Conservation (phyloP, 92 coral and sea anemone species). For the Pocillopora grandis region DNA sequence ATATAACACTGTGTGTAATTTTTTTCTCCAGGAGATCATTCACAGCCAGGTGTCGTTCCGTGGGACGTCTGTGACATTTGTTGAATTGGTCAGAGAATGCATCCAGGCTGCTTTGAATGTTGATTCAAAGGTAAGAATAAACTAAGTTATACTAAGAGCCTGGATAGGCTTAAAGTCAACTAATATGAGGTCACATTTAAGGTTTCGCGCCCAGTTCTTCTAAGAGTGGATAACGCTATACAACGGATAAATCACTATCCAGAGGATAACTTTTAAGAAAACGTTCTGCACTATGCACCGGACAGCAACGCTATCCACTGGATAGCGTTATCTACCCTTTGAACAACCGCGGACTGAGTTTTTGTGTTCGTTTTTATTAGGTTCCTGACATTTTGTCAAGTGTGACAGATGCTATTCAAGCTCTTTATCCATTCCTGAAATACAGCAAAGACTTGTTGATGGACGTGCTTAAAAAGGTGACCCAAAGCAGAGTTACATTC, state of each 20-base stretch:
- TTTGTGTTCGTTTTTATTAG: constrained; percentile 35
- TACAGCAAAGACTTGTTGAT: constrained; percentile 67
- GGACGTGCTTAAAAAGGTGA: constrained; percentile 80
- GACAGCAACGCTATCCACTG: background rate
- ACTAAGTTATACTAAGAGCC: too few species aligned
- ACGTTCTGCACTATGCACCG: too few species aligned
- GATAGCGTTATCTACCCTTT: background rate
- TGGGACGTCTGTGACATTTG: constrained; percentile 33
- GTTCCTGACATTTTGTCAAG: constrained; percentile 63
- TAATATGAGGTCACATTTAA: too few species aligned
- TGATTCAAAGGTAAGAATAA: constrained; percentile 52
- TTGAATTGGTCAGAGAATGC: constrained; percentile 73
- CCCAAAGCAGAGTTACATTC: background rate
- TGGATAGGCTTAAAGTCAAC: too few species aligned
- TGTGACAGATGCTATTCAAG: constrained; percentile 69
- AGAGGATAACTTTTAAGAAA: too few species aligned
- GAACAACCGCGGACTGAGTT: background rate
- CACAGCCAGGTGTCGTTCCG: constrained; percentile 58
- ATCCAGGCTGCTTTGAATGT: constrained; percentile 59
- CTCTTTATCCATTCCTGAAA: constrained; percentile 72
- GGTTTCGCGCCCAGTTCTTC: too few species aligned
- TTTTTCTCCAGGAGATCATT: constrained; percentile 54
- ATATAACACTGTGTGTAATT: background rate
- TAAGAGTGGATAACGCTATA: too few species aligned
- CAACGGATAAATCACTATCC: too few species aligned